Percentiles rank a stretch among this genome's conserved stretches.
These are phyloP conservation scores for Cyphomyrus discorhynchus DNA, from an alignment of 2,113 vertebrate species.

Conservation along the genomic window DNA sequence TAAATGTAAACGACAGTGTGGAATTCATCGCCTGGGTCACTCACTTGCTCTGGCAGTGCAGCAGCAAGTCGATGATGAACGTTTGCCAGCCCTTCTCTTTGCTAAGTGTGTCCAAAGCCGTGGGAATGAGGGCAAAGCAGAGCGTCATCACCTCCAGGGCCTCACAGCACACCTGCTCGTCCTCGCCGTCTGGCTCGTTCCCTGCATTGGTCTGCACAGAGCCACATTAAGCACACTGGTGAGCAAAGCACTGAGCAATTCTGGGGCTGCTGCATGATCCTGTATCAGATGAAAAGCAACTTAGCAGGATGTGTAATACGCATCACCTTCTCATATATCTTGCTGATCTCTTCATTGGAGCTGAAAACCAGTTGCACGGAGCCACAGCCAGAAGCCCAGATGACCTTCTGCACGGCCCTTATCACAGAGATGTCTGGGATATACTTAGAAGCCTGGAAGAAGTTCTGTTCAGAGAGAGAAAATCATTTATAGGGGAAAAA, in stretches of 20 bases:
- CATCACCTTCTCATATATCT: conserved; percentile 93
- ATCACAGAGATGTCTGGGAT: conserved; percentile 99
- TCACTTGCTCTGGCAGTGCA: conserved; percentile 99
- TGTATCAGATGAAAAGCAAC: not conserved
- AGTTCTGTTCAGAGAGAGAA: conserved; percentile 40
- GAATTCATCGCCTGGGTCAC: conserved; percentile 39
- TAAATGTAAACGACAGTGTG: not conserved
- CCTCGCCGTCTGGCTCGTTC: conserved; percentile 88
- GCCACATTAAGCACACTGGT: not conserved
- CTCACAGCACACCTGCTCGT: conserved; percentile 98
- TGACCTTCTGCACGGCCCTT: conserved; percentile 93
- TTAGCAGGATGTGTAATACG: not conserved
- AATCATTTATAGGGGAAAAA: not conserved
- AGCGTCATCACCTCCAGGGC: conserved; percentile 96
- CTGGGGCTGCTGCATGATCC: not conserved
- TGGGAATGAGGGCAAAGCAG: conserved; percentile 95
- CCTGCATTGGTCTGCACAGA: conserved; percentile 81
- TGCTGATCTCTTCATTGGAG: conserved; percentile 94
- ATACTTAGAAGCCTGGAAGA: conserved; percentile 87
- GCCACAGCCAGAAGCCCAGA: conserved; percentile 96
- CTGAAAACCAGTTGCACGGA: conserved; percentile 94
- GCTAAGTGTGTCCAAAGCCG: conserved; percentile 90
- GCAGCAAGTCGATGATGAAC: conserved; percentile 92
- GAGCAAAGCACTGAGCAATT: not conserved
- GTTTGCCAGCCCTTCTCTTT: conserved; percentile 99